Evolutionary conservation across 2,888 invertebrate genomes (phyloP).

Genomic region (Melieria crassipennis): DNA sequence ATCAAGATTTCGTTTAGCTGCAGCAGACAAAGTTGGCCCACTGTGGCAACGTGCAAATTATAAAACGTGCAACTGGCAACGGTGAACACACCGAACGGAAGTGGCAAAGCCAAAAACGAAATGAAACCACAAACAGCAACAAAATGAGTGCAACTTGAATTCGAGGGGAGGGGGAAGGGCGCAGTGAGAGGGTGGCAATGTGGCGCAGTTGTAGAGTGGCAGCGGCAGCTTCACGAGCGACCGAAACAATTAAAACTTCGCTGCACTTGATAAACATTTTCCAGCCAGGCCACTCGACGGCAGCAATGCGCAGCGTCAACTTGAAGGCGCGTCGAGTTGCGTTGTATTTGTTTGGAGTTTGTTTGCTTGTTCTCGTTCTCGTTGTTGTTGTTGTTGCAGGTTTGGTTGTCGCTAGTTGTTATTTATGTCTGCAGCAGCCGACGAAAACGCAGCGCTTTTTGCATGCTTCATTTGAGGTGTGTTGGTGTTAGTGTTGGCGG

Average conservation of each 20-base stretch:
- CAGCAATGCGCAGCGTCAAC: background rate
- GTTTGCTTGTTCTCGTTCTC: background rate
- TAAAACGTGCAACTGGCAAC: no score
- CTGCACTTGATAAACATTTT: slow-evolving; percentile 25
- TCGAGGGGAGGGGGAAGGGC: background rate
- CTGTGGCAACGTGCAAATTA: no score
- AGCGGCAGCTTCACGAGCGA: background rate
- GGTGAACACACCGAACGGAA: no score
- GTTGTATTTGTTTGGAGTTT: background rate
- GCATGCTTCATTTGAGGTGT: no score
- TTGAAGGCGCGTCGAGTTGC: background rate
- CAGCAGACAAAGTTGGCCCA: no score
- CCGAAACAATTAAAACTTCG: slow-evolving; percentile 40
- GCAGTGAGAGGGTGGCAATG: background rate
- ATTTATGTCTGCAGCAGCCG: no score
- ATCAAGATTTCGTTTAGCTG: no score
- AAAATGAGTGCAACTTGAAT: background rate
- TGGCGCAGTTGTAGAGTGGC: background rate
- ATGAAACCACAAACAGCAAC: background rate
- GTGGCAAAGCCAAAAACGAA: background rate
- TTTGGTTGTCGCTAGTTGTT: no score
- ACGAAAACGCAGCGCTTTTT: no score
- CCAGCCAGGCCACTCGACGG: background rate
- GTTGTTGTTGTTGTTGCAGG: no score
- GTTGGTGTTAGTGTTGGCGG: background rate